phyloP scores from a whole-genome alignment of 2,113 vertebrate species.

The Strix uralensis region DNA sequence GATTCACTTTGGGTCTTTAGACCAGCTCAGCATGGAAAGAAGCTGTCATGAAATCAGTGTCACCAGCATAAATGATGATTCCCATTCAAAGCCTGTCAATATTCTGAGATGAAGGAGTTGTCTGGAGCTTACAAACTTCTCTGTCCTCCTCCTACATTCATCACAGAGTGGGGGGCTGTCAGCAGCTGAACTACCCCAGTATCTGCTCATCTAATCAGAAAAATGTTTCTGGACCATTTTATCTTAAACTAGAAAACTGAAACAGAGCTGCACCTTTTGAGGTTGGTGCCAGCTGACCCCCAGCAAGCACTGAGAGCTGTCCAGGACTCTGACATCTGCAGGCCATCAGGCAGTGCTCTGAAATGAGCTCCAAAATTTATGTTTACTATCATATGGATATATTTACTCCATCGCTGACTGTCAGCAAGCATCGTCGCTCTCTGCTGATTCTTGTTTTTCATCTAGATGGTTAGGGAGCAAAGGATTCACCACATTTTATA shows the following conservation, averaged over 20 bases:
- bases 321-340: not conserved
- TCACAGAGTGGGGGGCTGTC: accelerated
- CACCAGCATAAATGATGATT: not conserved
- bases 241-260: not conserved
- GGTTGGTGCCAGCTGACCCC: not conserved
- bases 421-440: not conserved
- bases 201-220: not conserved
- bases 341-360: not conserved
- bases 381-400: not conserved
- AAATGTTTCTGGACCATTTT: not conserved
- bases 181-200: not conserved
- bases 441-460: not conserved
- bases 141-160: not conserved
- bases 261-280: not conserved
- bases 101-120: not conserved
- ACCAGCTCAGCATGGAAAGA: not conserved
- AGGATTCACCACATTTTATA: not conserved
- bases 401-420: not conserved
- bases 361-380: accelerated
- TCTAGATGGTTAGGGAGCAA: not conserved
- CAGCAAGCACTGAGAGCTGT: not conserved
- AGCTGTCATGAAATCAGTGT: not conserved
- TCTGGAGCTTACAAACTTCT: not conserved
- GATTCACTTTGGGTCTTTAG: not conserved
- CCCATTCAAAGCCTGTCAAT: not conserved